Conservation (phyloP, 2,888 invertebrate genomes). For the Dendrolimus pini region DNA sequence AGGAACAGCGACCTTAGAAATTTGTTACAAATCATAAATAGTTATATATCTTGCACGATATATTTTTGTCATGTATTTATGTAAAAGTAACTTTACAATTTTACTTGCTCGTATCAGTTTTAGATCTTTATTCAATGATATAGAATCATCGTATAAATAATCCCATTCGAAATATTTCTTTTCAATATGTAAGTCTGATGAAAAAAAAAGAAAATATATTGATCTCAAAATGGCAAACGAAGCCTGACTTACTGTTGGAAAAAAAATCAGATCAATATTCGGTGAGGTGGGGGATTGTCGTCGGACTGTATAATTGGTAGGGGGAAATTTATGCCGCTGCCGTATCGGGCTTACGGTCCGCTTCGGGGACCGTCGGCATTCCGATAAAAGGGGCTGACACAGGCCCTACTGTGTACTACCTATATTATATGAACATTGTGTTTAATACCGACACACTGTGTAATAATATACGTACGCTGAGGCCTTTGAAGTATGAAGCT, state of each 20-base stretch:
- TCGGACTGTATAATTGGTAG: conserved; percentile 55
- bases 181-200: too few relatives aligned
- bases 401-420: not conserved
- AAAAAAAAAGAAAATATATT: conserved; percentile 48
- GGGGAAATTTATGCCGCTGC: conserved; percentile 49
- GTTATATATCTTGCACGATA: too few relatives aligned
- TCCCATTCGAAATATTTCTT: too few relatives aligned
- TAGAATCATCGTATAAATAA: too few relatives aligned
- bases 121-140: too few relatives aligned
- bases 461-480: not conserved
- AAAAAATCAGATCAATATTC: conserved; percentile 69
- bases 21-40: too few relatives aligned
- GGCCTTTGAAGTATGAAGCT: not conserved
- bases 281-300: conserved; percentile 36
- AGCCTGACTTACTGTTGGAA: conserved; percentile 44
- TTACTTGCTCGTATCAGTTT: too few relatives aligned
- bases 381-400: conserved; percentile 27
- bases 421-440: not conserved
- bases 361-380: conserved; percentile 29
- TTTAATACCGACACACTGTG: not conserved
- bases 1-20: too few relatives aligned
- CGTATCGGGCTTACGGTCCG: conserved; percentile 34
- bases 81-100: too few relatives aligned
- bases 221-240: conserved; percentile 59
- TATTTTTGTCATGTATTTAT: too few relatives aligned